Percentiles rank a stretch among this genome's conserved stretches.
Conservation (phyloP, 2,888 invertebrate species). For the Athrips mouffetella region DNA sequence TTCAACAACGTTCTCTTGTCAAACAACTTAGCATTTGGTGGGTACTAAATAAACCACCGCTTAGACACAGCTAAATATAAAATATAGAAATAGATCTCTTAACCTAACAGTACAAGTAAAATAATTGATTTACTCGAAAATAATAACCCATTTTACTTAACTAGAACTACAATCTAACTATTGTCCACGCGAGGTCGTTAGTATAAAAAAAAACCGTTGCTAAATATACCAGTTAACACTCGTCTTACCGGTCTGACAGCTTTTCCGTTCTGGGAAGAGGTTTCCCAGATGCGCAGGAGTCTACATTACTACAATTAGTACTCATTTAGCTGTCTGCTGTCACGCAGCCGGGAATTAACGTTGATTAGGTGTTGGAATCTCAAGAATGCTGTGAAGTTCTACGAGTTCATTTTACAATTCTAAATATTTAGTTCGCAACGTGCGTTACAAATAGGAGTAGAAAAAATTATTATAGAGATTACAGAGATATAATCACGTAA, state of each 20-base stretch:
- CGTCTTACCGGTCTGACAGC: slow-evolving; percentile 33
- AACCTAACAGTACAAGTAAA: too few species aligned
- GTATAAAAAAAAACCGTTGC: slow-evolving; percentile 8
- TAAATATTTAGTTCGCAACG: too few species aligned
- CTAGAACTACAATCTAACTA: slow-evolving; percentile 23
- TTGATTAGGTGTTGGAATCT: slow-evolving; percentile 6
- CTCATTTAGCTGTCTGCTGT: slow-evolving; percentile 17
- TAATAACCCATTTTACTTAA: background rate
- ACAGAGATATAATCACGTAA: too few species aligned
- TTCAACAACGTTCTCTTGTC: too few species aligned
- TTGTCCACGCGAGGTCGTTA: slow-evolving; percentile 21
- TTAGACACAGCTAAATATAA: too few species aligned
- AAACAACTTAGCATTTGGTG: too few species aligned
- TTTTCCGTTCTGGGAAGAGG: slow-evolving; percentile 34
- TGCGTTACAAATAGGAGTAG: background rate
- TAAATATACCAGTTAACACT: too few species aligned
- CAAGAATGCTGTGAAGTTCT: background rate
- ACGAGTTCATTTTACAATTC: background rate
- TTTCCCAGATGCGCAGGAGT: slow-evolving; percentile 17
- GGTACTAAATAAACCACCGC: too few species aligned
- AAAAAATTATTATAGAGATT: too few species aligned
- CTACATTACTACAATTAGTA: slow-evolving; percentile 12
- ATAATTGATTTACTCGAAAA: background rate
- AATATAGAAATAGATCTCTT: too few species aligned
- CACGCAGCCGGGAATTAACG: slow-evolving; percentile 18